Percentiles rank a stretch among this genome's conserved stretches.
Conservation (phyloP, 2,797 vertebrate genomes). For the Vespertilio murinus region DNA sequence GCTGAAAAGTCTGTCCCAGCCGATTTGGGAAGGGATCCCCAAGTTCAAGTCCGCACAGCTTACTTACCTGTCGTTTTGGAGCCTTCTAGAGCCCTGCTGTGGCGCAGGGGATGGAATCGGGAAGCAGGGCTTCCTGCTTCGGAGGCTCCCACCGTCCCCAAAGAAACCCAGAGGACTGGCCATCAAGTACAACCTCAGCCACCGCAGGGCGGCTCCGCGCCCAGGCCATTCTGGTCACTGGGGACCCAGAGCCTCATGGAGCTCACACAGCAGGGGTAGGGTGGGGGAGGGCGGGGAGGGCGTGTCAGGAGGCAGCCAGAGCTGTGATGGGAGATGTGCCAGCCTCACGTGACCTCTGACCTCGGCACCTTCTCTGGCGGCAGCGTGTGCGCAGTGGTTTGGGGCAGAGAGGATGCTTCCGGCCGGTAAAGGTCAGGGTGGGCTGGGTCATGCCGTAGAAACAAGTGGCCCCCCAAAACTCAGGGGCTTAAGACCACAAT, state of each 20-base stretch:
- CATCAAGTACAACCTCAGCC: fast-evolving
- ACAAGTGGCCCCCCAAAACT: not conserved
- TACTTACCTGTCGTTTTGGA: not conserved
- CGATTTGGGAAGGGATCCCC: not conserved
- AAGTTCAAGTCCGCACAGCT: not conserved
- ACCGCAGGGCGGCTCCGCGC: not conserved
- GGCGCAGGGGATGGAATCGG: fast-evolving
- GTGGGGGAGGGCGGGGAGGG: fast-evolving
- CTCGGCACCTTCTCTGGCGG: not conserved
- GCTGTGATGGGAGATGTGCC: not conserved
- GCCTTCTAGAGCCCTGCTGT: not conserved
- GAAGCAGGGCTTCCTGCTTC: fast-evolving
- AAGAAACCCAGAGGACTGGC: not conserved
- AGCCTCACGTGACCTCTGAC: not conserved
- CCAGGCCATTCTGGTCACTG: not conserved
- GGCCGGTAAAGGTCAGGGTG: not conserved
- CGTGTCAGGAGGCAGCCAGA: not conserved
- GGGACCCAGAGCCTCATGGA: fast-evolving
- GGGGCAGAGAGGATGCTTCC: not conserved
- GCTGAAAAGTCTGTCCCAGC: fast-evolving
- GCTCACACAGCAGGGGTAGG: not conserved
- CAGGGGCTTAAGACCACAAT: fast-evolving
- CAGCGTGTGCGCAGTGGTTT: not conserved
- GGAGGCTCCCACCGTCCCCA: fast-evolving
- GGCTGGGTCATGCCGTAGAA: not conserved